Evolutionary conservation across 2,797 vertebrate species (phyloP), one percentile per base, ranked within the genome.

Genomic region (Merluccius polli): DNA sequence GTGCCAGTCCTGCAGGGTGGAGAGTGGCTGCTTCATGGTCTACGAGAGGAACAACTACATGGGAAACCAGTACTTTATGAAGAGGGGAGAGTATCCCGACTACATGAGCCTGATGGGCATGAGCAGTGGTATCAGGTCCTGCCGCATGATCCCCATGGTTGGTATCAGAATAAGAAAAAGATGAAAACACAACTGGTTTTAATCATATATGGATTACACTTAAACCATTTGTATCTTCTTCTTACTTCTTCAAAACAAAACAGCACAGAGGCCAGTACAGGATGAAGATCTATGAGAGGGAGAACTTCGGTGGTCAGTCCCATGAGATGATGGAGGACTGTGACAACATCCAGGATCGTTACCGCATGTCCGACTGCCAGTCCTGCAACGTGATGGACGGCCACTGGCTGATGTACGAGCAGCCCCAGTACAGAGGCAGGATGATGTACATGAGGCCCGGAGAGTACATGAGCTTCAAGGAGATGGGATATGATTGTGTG

Each of bases 71-170:
- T 83, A 73, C 78, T 86, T 83, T 72, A 63, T 84, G 79, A 84
- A 73, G 65, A 80, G 81, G 70, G 83, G 83, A 69, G 83, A 84
- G 75, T 84, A 86, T 63, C 67, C 83, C 1, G 85, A 86, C 75
- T 82, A 79, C 67, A 80, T 69, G 71, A 71, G 76, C 27, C 82
- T 82, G 78, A 80, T 91, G 73, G 91, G 92, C 75, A 87, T 92
- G 82, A 91, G 86, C 41, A 92, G 91, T 70, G 91, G 85, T 1
- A 89, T 92, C 82, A 84, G 87, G 10, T 94, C 93, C 69, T 93
- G 92, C 78, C 89, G 90, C 36, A 79, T 92, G 44, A 90, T 93
- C 79, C 91, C 92, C 71, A 87, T 86, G 90, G 92, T 93, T 84
- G 33, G 31, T 9, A 35, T 13, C 65, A 21, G 7, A 10, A 30